Base-by-base conservation (phyloP, 1,140 invertebrate species). In the Scaptomyza montana region DNA sequence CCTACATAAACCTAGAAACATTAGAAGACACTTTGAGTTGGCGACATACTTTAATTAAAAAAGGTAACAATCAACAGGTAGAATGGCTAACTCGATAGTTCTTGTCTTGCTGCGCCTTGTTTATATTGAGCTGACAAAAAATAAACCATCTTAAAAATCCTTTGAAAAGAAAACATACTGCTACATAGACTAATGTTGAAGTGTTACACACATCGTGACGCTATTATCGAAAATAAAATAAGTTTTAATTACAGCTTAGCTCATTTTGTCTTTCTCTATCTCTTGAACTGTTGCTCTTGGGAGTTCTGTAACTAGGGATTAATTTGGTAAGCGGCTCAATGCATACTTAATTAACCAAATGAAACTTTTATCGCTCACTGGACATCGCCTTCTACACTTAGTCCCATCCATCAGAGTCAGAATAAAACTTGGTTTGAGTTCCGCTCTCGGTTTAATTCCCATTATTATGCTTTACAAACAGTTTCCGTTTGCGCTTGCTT, bases 301-400 rank as follows among this genome's bases (percentile, higher is more conserved):
- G 57, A 73, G 21, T 74, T 46, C n/a, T 62, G 46, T 13, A 59
- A 43, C 39, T 73, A 59, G 80, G 73, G 77, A 84, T 85, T 84
- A 53, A 70, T 66, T 68, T 84, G 63, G 64, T 73, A 85, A 77
- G 64, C 80, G 64, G 77, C 80, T 85, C 77, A 74, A 63, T 80
- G 74, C 65, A 65, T 85, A n/a, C n/a, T n/a, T n/a, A 86, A 85
- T 85, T 85, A 85, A 72, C 76, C 50, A 84, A 84, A 75, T 64
- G 80, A 49, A 63, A 70, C 47, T 13, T 21, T 39, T 21, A 9
- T 19, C 4, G 7, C 5, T 9, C 16, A 33, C 3, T 41, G 2
- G 2, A n/a, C 6, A 13, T 13, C 13, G 39, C 39, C 39, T n/a
- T 43, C 12, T 43, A 5, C 39, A 43, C 39, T n/a, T n/a, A 43